Base-by-base conservation (phyloP, 2,797 vertebrate species). In the Spondyliosoma cantharus region DNA sequence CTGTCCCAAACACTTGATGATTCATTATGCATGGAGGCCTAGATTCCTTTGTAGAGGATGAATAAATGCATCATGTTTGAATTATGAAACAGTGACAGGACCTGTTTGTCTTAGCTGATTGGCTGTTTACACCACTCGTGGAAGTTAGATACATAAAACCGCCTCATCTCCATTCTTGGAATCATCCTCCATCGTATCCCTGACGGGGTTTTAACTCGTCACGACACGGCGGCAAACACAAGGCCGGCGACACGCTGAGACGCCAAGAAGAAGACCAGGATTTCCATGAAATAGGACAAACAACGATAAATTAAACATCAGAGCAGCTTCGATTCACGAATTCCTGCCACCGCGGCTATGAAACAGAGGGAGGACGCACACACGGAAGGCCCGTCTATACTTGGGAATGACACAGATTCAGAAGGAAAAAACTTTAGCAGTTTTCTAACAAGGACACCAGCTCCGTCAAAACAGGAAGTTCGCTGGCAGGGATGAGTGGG, bases 221-320 rank as follows among this genome's bases (percentile, higher is more conserved):
- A 22, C 37, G 3, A 27, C 42, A 5, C 22, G 6, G 22, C 58
- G 58, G 37, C 61, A 74, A 70, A 85, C 58, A 27, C 0, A 5
- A 78, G 60, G 57, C 52, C 54, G 12, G 53, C 3, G 19, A 83
- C 78, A 27, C 56, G 5, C 2, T 0, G 46, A 50, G 76, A 64
- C 3, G 7, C 65, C n/a, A 1, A 45, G 67, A 74, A 25, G 70
- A 81, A 43, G 50, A 70, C 24, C 6, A 7, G 68, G 59, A 80
- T 67, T 69, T 81, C 67, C 73, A 72, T 2, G 49, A 90, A 89
- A 74, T 57, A 77, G 87, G 78, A 84, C 89, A 76, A 87, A 89
- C 80, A 45, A 13, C 2, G 70, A 84, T 91, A 58, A 91, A 89
- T 90, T 82, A 88, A 87, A 87, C 87, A 89, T 90, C 77, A 68